Evolutionary conservation across 2,113 vertebrate genomes (phyloP).

Genomic region (Microcebus lehilahytsara): DNA sequence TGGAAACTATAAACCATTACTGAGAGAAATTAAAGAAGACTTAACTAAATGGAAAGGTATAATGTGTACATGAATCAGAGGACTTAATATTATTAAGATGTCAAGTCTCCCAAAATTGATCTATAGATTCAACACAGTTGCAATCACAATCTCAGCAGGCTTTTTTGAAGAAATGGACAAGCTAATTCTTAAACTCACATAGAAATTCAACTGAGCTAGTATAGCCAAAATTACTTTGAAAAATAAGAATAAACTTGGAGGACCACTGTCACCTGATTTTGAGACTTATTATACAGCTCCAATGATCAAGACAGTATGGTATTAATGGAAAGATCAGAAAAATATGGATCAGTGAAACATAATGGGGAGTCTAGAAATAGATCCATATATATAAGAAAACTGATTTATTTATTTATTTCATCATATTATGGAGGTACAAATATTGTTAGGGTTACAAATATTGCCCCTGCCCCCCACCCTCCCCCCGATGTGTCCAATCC

Average conservation of each 20-base stretch:
- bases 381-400: not conserved
- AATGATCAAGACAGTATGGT: not conserved
- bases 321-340: not conserved
- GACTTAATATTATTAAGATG: not conserved
- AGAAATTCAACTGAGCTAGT: not conserved
- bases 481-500: no score
- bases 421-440: not conserved
- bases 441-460: no score
- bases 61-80: not conserved
- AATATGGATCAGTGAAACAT: not conserved
- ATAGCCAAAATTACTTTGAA: not conserved
- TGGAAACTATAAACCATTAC: not conserved
- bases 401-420: no score
- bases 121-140: not conserved
- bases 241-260: not conserved
- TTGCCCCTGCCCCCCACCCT: no score
- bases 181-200: not conserved
- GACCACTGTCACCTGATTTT: not conserved
- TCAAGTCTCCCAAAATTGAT: not conserved
- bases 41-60: not conserved
- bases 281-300: not conserved
- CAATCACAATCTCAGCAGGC: not conserved
- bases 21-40: not conserved
- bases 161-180: not conserved
- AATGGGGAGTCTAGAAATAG: not conserved